Evolutionary conservation across 64 coral and sea anemone species (phyloP).

Genomic region (Pocillopora verrucosa): DNA sequence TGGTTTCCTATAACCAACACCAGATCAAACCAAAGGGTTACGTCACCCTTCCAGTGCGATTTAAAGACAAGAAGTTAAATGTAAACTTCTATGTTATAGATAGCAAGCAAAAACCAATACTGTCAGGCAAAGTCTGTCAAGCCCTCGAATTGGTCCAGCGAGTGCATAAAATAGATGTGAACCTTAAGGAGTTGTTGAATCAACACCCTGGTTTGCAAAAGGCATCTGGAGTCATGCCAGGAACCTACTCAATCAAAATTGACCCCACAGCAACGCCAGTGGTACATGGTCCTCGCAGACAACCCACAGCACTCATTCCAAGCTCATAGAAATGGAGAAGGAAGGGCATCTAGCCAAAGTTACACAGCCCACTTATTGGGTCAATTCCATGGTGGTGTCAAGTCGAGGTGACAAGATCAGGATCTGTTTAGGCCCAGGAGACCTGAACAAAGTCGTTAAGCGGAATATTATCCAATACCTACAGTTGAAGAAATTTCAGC

Average conservation of each 20-base stretch:
- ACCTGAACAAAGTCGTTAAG: conserved; percentile 39
- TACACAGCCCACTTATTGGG: conserved; percentile 38
- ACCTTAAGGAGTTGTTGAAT: background rate
- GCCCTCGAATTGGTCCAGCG: conserved; percentile 14
- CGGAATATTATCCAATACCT: conserved; percentile 37
- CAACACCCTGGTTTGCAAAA: conserved; percentile 28
- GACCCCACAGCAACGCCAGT: conserved; percentile 36
- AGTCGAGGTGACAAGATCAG: conserved; percentile 26
- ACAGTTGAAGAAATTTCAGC: too few relatives aligned
- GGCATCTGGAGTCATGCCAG: conserved; percentile 29
- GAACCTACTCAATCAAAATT: conserved; percentile 46
- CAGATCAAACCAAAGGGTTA: conserved; percentile 19
- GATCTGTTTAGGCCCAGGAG: conserved; percentile 41
- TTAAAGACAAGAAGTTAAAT: background rate
- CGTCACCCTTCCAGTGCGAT: background rate
- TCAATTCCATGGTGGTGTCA: conserved; percentile 41
- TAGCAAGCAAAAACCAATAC: background rate
- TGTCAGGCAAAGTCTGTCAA: conserved; percentile 64
- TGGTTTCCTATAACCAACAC: conserved; percentile 50
- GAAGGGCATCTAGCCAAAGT: conserved; percentile 45
- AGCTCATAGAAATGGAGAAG: conserved; percentile 18
- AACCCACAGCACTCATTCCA: conserved; percentile 6
- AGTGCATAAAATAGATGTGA: conserved; percentile 11
- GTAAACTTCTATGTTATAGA: conserved; percentile 34
- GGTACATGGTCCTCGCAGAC: conserved; percentile 37